Percentiles rank a stretch among this genome's conserved stretches.
These are phyloP conservation scores for Chloropsis hardwickii DNA, from an alignment of 2,113 vertebrate genomes.

Conservation along the genomic window DNA sequence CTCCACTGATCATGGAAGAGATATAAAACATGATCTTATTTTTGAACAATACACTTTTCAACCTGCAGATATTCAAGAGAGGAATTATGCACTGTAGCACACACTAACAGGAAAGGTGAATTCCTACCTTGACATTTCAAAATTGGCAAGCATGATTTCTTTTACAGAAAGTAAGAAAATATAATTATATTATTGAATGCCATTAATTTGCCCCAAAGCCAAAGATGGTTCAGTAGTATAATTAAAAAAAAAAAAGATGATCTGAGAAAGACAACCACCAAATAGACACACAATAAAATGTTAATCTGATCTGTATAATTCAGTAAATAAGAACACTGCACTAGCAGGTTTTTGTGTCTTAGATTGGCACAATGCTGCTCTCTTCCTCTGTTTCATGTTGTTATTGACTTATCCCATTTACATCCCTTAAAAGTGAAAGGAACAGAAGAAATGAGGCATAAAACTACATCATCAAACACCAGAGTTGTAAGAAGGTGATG, in stretches of 20 bases:
- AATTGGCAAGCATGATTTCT: not conserved
- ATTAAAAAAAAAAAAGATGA: not conserved
- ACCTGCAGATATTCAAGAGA: not conserved
- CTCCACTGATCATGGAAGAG: not conserved
- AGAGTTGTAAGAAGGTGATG: not conserved
- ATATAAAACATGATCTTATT: not conserved
- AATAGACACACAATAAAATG: not conserved
- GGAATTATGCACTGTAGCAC: not conserved
- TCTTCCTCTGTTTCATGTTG: not conserved
- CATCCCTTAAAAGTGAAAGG: not conserved
- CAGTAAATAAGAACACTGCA: not conserved
- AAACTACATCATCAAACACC: not conserved
- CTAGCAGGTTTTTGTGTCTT: not conserved
- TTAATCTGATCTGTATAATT: not conserved
- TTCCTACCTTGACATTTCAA: not conserved
- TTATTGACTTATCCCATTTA: not conserved
- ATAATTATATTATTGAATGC: not conserved
- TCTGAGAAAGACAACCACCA: not conserved
- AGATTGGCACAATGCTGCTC: not conserved
- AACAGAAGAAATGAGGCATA: not conserved
- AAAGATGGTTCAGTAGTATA: not conserved
- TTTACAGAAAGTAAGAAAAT: not conserved
- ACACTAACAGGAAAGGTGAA: not conserved
- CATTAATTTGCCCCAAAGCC: not conserved
- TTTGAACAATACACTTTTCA: not conserved